These are phyloP conservation scores for Rachycentron canadum DNA, from an alignment of 2,797 vertebrate species.

Conservation along the genomic window DNA sequence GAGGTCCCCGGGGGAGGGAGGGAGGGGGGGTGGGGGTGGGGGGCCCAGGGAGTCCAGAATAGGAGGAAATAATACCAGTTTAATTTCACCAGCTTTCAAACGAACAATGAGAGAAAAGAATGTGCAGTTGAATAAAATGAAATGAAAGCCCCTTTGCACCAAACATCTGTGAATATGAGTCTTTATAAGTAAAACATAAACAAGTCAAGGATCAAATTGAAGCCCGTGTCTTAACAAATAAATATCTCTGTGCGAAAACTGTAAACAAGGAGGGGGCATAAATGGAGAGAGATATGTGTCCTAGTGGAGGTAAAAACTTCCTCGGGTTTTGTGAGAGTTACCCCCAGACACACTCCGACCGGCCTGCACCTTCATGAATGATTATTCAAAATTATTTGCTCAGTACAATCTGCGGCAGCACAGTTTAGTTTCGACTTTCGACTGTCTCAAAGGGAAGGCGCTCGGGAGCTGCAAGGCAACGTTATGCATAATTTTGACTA, in stretches of 20 bases:
- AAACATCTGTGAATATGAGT: neutral
- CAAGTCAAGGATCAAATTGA: neutral
- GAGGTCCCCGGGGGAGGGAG: neutral
- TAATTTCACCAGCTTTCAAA: neutral
- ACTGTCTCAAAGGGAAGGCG: neutral
- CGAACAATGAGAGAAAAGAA: neutral
- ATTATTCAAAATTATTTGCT: neutral
- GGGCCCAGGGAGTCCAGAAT: neutral
- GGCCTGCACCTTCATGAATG: neutral
- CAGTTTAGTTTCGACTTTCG: neutral
- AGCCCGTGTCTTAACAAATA: neutral
- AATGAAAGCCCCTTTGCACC: neutral
- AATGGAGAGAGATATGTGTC: neutral
- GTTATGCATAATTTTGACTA: neutral
- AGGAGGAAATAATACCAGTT: neutral
- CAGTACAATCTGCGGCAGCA: neutral
- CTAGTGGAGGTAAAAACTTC: neutral
- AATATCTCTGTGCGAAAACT: neutral
- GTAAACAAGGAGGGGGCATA: neutral
- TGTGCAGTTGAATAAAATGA: neutral
- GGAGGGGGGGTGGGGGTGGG: too few relatives aligned
- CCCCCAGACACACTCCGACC: neutral
- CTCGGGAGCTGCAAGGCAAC: too few relatives aligned
- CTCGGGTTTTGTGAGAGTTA: neutral
- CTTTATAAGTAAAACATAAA: neutral